Evolutionary conservation across 23 tunicate genomes (phyloP), one percentile per base, ranked within the genome.

Genomic region (Halocynthia roretzi): DNA sequence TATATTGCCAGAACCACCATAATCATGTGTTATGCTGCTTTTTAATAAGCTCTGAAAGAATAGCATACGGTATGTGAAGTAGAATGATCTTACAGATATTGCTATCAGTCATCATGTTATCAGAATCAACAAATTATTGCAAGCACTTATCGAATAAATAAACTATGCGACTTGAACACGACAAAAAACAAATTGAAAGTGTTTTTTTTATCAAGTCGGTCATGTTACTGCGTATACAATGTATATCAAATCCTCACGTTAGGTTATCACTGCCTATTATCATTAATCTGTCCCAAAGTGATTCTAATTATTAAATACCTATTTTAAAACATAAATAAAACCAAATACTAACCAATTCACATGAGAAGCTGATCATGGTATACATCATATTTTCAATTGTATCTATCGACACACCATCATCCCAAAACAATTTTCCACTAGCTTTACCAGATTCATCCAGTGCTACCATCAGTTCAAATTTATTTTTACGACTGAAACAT

Each of bases 361-460:
- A 90, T n/a, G 57, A 17, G 70, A 92, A 92, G 20, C 68, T 40
- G 2, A 82, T 50, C 70, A 70, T 8, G 8, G 74, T 69, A 70
- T 81, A 92, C 40, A 53, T 48, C 57, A 77, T 85, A 49, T 75
- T 68, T 55, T 67, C 85, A 10, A 86, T 81, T 7, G 90, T 82
- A 56, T 86, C 87, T 18, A 92, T 86, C 21, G 87, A 82, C 50
- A 57, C 80, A 11, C 98, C 89, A 70, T 92, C 98, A 57, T 92
- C 98, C 98, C 98, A 92, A 52, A 86, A 92, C 49, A 92, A 56
- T 53, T 79, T 82, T 15, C 98, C 98, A 14, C 69, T 62, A 40
- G 83, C 21, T 7, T 54, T 57, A 50, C 56, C 72, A 11, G 76
- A 9, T 14, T 85, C 91, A 21, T 68, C 85, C 71, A 92, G 63